phyloP scores from a whole-genome alignment of 2,113 vertebrate species.

The Thalassarche chlororhynchos region DNA sequence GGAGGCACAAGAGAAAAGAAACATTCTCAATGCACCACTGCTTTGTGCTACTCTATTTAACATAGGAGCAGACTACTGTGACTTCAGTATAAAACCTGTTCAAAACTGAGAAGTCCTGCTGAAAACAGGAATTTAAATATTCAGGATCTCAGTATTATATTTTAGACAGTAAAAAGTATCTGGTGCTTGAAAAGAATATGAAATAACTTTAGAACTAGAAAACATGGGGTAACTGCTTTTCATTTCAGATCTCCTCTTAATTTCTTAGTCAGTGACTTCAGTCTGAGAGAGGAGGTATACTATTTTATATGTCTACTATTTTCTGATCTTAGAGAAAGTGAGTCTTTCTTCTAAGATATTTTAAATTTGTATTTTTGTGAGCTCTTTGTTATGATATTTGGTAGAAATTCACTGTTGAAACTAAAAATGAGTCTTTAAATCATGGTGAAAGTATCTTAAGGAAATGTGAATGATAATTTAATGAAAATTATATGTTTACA shows the following conservation, averaged over 20 bases:
- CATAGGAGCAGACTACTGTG: background rate
- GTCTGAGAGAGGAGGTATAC: background rate
- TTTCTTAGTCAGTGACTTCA: background rate
- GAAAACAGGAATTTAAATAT: background rate
- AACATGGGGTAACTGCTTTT: background rate
- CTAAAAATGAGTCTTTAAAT: background rate
- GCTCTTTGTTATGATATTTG: background rate
- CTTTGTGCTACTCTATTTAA: background rate
- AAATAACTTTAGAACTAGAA: background rate
- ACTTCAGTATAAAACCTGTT: background rate
- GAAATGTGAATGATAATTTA: background rate
- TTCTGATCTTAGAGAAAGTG: background rate
- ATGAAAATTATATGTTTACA: background rate
- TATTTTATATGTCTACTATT: background rate
- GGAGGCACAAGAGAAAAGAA: background rate
- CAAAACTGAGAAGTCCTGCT: background rate
- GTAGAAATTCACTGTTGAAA: background rate
- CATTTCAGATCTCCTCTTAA: background rate
- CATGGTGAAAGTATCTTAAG: background rate
- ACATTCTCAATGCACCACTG: rapidly evolving
- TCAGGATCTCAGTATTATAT: background rate
- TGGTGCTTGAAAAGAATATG: background rate
- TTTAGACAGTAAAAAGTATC: background rate
- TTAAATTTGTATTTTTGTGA: background rate
- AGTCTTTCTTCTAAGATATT: background rate